Evolutionary conservation across 2,113 vertebrate genomes (phyloP), one percentile per base, ranked within the genome.

Genomic region (Stigmatopora nigra): DNA sequence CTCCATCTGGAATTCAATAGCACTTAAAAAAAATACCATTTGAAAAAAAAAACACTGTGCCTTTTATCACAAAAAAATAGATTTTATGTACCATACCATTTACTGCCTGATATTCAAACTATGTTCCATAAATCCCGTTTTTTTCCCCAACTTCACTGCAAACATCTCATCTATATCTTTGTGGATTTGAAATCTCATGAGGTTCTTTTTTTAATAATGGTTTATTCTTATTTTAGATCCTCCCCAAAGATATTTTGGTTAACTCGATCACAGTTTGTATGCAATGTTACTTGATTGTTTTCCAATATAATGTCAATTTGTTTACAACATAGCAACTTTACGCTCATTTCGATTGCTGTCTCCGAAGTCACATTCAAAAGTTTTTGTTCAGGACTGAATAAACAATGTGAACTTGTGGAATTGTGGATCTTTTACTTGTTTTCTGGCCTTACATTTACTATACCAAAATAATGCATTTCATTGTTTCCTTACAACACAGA

Each of bases 371-470:
- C 72, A 73, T 80, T 82, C 65, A 72, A 72, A 78, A 72, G 38
- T 73, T 65, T 80, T 80, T 74, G 71, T 86, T 82, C 80, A 75
- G 82, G 75, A 84, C 75, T 77, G 81, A 88, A 88, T 87, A 87
- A 87, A 87, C 74, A 87, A 87, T 87, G 87, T 88, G 87, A 88
- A 87, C 64, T 80, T 71, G 73, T 77, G 52, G 16, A 59, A 41
- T 20, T 55, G 12, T 67, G 61, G 62, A 14, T 57, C 22, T 20
- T 48, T 48, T 48, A 0, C 7, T 62, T 59, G 13, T 61, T 61
- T 10, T 61, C n/a, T n/a, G 8, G 58, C 31, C 15, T 49, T n/a
- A 14, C 38, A 45, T 61, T 45, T 4, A 45, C 7, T 13, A 20
- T n/a, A 38, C 38, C n/a, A 38, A 59, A 38, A 38, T n/a, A 60